Evolutionary conservation across 2,797 vertebrate species (phyloP), one percentile per base, ranked within the genome.

Genomic region (Setipinna tenuifilis): DNA sequence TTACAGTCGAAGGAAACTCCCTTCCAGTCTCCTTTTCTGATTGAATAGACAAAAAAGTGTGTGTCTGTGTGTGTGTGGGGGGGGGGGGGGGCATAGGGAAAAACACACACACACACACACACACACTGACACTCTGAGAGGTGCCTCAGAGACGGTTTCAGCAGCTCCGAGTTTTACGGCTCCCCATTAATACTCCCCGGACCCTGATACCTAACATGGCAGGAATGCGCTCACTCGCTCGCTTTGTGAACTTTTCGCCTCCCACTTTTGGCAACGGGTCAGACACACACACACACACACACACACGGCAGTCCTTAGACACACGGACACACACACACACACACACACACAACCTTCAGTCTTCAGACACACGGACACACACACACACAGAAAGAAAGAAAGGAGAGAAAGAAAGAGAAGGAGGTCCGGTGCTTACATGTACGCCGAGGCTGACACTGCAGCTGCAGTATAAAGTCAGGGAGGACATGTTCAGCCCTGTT

Each of bases 161-260:
- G 87, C 89, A 87, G 85, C 88, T 83, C 83, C 83, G 84, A 85
- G 82, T 87, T 89, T 89, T 88, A 89, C 87, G 81, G 82, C 85
- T 89, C 88, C 87, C 85, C 86, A 88, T 86, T 65, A 84, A 87
- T 84, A 71, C 89, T 92, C 92, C 91, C 92, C 82, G 7, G 88
- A 90, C 87, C 89, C 88, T 57, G 88, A 93, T 88, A 91, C 87
- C 86, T 90, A 89, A 93, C 89, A 93, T 89, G 89, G 91, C 90
- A 90, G 90, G 90, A 94, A 94, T 93, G 92, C 90, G 89, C 46
- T 48, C n/a, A n/a, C n/a, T 4, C 46, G 46, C 46, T 48, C 3
- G 46, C 17, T 89, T 78, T 86, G 87, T 86, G 89, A 91, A 93
- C 93, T 91, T 90, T 90, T 91, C 88, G 83, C 90, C 92, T 93